Conservation (phyloP, 2,888 invertebrate species). For the Chymomyza fuscimana region DNA sequence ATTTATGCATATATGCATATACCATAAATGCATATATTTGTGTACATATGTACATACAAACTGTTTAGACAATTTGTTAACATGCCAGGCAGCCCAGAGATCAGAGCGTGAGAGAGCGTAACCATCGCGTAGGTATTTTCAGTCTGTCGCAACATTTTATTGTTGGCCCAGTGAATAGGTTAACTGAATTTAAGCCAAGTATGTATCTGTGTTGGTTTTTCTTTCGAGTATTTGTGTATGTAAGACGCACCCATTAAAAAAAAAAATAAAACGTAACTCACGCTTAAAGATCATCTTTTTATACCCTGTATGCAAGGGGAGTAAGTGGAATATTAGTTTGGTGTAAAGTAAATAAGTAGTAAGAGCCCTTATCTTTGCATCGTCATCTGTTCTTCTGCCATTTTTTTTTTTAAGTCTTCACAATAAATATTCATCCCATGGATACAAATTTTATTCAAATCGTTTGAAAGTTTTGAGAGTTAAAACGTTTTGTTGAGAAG, state of each 20-base stretch:
- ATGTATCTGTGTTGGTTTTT: neutral
- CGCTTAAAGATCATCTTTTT: no score
- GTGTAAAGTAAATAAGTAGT: no score
- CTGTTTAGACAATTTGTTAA: constrained; percentile 51
- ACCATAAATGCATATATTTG: constrained; percentile 6
- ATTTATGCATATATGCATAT: constrained; percentile 7
- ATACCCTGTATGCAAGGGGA: no score
- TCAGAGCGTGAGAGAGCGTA: constrained; percentile 8
- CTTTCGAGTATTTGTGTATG: neutral
- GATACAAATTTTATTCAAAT: no score
- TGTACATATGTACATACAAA: constrained; percentile 28
- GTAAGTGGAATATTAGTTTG: no score
- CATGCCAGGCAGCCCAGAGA: constrained; percentile 42
- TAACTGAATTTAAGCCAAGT: constrained; percentile 2
- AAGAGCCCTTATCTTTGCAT: no score
- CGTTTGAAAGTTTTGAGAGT: no score
- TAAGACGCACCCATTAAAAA: neutral
- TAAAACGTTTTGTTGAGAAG: no score
- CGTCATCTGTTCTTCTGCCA: no score
- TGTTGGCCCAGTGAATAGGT: neutral
- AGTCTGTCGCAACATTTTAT: neutral
- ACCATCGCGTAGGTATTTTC: no score
- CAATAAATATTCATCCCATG: no score
- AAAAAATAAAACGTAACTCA: neutral
- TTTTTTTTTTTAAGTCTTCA: no score